Conservation (phyloP, 2,797 vertebrate species). For the Scyliorhinus canicula region DNA sequence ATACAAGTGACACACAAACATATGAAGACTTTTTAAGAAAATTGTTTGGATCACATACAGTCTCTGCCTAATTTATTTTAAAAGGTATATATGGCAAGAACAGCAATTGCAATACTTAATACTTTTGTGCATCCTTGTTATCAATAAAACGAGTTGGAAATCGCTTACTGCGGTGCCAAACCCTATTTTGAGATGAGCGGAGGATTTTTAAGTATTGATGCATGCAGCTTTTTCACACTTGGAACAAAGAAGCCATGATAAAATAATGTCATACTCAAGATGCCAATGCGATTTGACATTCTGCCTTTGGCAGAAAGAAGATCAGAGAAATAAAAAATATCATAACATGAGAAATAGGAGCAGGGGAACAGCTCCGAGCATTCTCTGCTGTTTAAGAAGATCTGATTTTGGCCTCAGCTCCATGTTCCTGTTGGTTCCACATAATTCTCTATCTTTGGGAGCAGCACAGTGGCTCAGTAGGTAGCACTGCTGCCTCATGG, state of each 20-base stretch:
- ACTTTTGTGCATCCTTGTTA: neutral
- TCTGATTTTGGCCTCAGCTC: too few relatives aligned
- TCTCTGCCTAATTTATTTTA: neutral
- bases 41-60: too few relatives aligned
- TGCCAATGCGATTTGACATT: neutral
- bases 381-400: too few relatives aligned
- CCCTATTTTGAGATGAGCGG: neutral
- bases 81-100: neutral
- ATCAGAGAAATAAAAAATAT: neutral
- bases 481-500: too few relatives aligned
- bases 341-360: too few relatives aligned
- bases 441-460: too few relatives aligned
- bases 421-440: too few relatives aligned
- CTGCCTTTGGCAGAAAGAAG: neutral
- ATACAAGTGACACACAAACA: neutral
- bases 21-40: neutral
- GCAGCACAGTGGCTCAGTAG: too few relatives aligned
- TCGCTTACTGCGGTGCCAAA: neutral
- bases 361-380: too few relatives aligned
- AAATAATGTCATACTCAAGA: neutral
- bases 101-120: neutral
- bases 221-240: neutral
- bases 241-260: neutral
- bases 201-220: neutral
- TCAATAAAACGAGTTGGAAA: neutral